Evolutionary conservation across 2,113 vertebrate genomes (phyloP), one percentile per base, ranked within the genome.

Genomic region (Alosa alosa): DNA sequence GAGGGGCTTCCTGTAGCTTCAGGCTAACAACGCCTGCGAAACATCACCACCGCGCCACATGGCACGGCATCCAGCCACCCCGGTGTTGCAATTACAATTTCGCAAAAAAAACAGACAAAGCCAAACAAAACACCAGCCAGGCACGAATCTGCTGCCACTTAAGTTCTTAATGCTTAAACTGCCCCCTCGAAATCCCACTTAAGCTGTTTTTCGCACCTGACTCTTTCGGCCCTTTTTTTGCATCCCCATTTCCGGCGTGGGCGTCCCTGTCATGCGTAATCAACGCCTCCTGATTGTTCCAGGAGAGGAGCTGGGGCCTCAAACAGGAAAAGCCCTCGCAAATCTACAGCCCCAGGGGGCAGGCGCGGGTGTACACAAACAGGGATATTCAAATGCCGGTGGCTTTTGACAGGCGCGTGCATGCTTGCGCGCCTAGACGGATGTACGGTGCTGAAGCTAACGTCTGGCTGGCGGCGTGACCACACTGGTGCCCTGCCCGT

Each of bases 391-490:
- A 92, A 93, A 94, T 93, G 82, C 86, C 85, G 82, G 89, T 87
- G 89, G 88, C 90, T 92, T 93, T 92, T 60, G 55, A 60, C 20
- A 22, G 20, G 55, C 55, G 6, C 55, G 20, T 1, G 20, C 50
- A 15, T 15, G 11, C 50, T 8, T 6, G 11, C 47, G 93, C 92
- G 93, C 90, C 91, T 89, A 88, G 90, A 92, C 89, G 85, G 88
- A 89, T 93, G 90, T 92, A 89, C 93, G 91, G 93, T 93, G 93
- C 93, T 92, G 86, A 89, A 94, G 90, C 85, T 88, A 91, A 83
- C 92, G 92, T 82, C 39, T 78, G 83, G 86, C 47, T 20, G 20
- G 55, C 55, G 18, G 18, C 18, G 20, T 20, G 20, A 22, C 55
- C 55, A 6, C 17, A 49, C n/a, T 31, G 60, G 85, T 31, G 68